phyloP scores from a whole-genome alignment of 2,888 invertebrate genomes.

The Drosophila meridiana region DNA sequence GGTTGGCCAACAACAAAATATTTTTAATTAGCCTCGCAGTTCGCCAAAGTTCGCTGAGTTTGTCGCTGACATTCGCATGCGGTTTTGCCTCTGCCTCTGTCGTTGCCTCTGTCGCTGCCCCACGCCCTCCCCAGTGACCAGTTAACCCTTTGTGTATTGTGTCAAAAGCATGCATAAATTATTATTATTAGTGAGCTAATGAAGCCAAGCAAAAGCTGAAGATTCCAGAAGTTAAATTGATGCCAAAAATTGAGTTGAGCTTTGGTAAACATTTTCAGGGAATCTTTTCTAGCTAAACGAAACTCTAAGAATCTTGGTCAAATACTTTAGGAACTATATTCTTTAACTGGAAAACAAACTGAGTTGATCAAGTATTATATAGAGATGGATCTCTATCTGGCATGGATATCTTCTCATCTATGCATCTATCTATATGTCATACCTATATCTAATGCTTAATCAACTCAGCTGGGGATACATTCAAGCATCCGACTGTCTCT shows the following conservation, averaged over 20 bases:
- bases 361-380: background rate
- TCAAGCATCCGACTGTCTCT: no score
- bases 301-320: background rate
- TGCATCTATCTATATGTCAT: background rate
- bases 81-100: constrained; percentile 25
- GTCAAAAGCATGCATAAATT: constrained; percentile 76
- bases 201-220: constrained; percentile 44
- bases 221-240: constrained; percentile 1
- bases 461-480: background rate
- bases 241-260: background rate
- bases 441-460: background rate
- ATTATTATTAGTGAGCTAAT: constrained; percentile 61
- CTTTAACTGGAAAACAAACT: background rate
- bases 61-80: constrained; percentile 37
- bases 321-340: background rate
- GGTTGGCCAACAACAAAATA: constrained; percentile 59
- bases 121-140: constrained; percentile 37
- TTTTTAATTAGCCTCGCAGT: constrained; percentile 75
- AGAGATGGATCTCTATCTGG: background rate
- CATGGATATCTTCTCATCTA: background rate
- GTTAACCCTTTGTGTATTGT: constrained; percentile 73
- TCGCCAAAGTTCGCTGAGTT: constrained; percentile 2
- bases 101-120: background rate
- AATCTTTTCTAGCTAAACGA: background rate
- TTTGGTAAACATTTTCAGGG: background rate